Conservation (phyloP, 2,797 vertebrate genomes). For the Phalloptychus januarius region DNA sequence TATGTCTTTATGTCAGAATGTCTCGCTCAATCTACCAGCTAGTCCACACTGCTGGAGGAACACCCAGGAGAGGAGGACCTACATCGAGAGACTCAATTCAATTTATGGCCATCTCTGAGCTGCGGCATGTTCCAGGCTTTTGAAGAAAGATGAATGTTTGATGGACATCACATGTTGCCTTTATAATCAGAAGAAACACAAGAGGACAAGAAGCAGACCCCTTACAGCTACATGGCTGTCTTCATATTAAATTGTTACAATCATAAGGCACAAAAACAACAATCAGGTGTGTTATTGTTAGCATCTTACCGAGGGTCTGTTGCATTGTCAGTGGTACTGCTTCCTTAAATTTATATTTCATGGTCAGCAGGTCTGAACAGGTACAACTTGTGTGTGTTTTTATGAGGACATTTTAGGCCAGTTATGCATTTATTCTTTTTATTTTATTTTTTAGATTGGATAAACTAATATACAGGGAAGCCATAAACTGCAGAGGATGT, state of each 20-base stretch:
- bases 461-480: neutral
- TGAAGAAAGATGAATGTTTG: neutral
- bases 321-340: neutral
- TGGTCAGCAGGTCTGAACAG: no score
- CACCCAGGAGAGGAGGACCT: neutral
- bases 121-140: neutral
- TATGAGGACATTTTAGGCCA: neutral
- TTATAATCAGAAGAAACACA: neutral
- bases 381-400: neutral
- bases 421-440: neutral
- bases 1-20: no score
- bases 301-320: neutral
- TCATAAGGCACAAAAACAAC: neutral
- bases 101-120: slow-evolving; percentile 23
- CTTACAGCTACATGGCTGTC: neutral
- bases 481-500: no score
- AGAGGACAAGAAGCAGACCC: neutral
- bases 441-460: neutral
- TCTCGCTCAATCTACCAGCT: neutral
- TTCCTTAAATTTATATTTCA: neutral
- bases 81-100: slow-evolving; percentile 42
- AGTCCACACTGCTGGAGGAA: neutral
- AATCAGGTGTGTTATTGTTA: neutral
- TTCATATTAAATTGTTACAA: neutral
- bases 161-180: neutral